Evolutionary conservation across 2,888 invertebrate species (phyloP), one percentile per base, ranked within the genome.

Genomic region (Eupelmus urozonus): DNA sequence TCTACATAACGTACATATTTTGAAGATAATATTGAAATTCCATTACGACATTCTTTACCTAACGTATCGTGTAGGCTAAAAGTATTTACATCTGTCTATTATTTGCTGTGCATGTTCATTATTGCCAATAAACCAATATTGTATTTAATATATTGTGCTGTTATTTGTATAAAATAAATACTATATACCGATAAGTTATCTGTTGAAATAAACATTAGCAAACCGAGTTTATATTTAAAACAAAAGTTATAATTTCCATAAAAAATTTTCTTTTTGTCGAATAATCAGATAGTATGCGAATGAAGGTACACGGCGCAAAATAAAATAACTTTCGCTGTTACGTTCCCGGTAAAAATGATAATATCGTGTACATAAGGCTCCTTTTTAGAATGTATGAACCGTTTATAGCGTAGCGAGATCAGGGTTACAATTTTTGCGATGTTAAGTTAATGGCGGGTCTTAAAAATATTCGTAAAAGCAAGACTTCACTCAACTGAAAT

Each of bases 391-490:
- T 65, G 23, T 65, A 73, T 45, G 29, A 57, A 65, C 27, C 42
- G 73, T 66, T 73, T 65, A 73, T 63, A 40, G n/a, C 55, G 20
- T 20, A 29, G n/a, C 4, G 4, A 59, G 29, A 34, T 57, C 27
- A 34, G 40, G 20, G 27, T 7, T 18, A 74, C 66, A 73, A 73
- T 57, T 65, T 57, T 74, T 59, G 59, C 23, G 51, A 66, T 59
- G n/a, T 66, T 59, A 18, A 74, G 49, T 74, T 74, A 74, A 74
- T 51, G 59, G 59, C 7, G 11, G 11, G 45, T 59, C 45, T 66
- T 74, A 59, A 74, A 74, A 57, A 66, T 34, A 51, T 57, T 66
- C 74, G 25, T 74, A 74, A 74, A 74, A 59, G 40, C 11, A 49
- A 20, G 40, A 74, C 25, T 49, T 59, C 11, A 51, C 49, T 74